Evolutionary conservation across 2,113 vertebrate genomes (phyloP).

Genomic region (Theristicus caerulescens): DNA sequence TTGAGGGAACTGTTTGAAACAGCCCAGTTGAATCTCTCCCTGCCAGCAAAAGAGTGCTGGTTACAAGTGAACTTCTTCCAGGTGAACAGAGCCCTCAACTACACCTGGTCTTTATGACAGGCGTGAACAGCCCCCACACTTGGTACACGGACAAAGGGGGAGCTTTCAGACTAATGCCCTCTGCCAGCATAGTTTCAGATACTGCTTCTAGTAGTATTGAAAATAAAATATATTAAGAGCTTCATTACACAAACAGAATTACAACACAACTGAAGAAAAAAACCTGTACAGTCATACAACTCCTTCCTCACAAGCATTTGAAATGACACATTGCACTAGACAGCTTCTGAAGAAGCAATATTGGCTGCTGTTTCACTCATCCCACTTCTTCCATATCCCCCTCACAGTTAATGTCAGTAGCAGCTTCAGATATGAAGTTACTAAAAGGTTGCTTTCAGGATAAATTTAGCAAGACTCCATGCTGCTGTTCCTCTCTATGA

Average conservation of each 20-base stretch:
- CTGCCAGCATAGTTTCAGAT: background rate
- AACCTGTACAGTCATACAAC: background rate
- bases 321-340: background rate
- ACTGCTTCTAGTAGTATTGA: background rate
- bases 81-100: background rate
- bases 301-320: background rate
- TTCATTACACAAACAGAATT: background rate
- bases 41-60: background rate
- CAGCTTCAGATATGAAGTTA: conserved; percentile 3
- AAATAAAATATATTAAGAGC: conserved; percentile 1
- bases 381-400: background rate
- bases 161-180: background rate
- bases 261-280: background rate
- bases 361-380: background rate
- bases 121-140: background rate
- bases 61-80: background rate
- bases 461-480: conserved; percentile 12
- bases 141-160: background rate
- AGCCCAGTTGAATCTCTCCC: background rate
- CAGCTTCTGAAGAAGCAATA: conserved; percentile 7
- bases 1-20: background rate
- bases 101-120: background rate
- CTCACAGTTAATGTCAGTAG: background rate
- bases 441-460: background rate
- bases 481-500: background rate